Base-by-base conservation (phyloP, 2,797 vertebrate species). In the Microctenopoma stevenorrisi region DNA sequence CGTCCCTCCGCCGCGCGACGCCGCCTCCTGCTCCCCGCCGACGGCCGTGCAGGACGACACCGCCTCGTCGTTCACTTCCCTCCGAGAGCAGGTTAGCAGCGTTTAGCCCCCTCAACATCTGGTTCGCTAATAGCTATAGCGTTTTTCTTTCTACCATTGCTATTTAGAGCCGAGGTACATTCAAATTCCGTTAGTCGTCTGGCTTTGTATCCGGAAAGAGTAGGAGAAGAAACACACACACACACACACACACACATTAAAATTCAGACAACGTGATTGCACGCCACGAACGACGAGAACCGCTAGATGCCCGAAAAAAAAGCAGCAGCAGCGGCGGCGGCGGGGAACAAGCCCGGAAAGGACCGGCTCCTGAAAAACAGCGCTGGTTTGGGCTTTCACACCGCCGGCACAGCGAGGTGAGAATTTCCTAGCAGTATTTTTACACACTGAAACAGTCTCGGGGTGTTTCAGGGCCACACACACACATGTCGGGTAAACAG, bases 181-280 rank as follows among this genome's bases (percentile, higher is more conserved):
- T 68, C 28, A 56, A 67, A 79, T 75, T 11, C 37, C 46, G 35
- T 2, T 37, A 47, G 63, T 59, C 22, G 40, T 49, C 50, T 22
- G 25, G 42, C 50, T 51, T 56, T 62, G 42, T 15, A 50, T 62
- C 18, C 11, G 16, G 49, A 56, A 7, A 63, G 54, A 46, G 40
- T 10, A 14, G 14, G 51, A 13, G 38, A 4, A 35, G 15, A 3
- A 43, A 54, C 28, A 30, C 28, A 30, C 28, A 30, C 28, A 37
- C 64, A 26, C 59, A 48, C 60, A 53, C 15, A 7, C 28, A 7
- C 53, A 64, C 57, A 68, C 73, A 78, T 85, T 84, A 15, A 58
- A 33, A 64, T 75, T 54, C 82, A 64, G 81, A 64, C 75, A 80
- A 79, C 84, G 83, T 79, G 81, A 79, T 71, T 26, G 64, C 63